These are phyloP conservation scores for Coenobita brevimanus DNA, from an alignment of 1,140 invertebrate genomes.

Conservation along the genomic window DNA sequence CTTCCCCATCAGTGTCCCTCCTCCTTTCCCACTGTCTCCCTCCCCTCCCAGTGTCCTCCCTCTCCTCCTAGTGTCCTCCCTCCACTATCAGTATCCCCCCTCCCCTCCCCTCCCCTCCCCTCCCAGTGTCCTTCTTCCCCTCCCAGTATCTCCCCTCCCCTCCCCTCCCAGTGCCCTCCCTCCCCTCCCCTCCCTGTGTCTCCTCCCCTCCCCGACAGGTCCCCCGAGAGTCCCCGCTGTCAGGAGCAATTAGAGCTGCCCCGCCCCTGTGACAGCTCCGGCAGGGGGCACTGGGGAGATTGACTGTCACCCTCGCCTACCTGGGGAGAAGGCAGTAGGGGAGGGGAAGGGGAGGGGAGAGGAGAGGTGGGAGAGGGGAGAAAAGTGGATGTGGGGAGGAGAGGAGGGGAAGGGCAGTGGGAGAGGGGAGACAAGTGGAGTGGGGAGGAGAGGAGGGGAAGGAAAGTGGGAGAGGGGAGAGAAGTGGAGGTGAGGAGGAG, in stretches of 20 bases:
- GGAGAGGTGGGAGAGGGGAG: neutral
- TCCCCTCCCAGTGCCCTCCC: no score
- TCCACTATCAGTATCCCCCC: no score
- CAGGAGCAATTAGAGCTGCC: slow-evolving; percentile 14
- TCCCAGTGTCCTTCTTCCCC: no score
- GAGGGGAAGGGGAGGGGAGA: neutral
- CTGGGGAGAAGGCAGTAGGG: neutral
- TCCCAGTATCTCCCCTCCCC: no score
- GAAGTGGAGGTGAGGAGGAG: neutral
- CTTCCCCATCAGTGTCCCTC: no score
- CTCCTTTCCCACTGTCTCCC: no score
- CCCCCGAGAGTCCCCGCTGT: slow-evolving; percentile 9
- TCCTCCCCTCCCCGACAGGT: neutral
- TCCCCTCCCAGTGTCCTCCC: no score
- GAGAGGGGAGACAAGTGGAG: neutral
- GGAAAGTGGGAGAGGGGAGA: neutral
- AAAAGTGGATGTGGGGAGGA: neutral
- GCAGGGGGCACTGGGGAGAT: slow-evolving; percentile 13
- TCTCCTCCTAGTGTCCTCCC: no score
- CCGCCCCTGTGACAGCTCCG: slow-evolving; percentile 21
- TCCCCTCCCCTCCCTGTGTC: neutral
- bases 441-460: neutral
- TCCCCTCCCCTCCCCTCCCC: no score
- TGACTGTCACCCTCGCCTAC: slow-evolving; percentile 30
- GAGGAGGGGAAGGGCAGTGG: neutral